Evolutionary conservation across 1,140 invertebrate genomes (phyloP).

Genomic region (Glossosoma conforme): DNA sequence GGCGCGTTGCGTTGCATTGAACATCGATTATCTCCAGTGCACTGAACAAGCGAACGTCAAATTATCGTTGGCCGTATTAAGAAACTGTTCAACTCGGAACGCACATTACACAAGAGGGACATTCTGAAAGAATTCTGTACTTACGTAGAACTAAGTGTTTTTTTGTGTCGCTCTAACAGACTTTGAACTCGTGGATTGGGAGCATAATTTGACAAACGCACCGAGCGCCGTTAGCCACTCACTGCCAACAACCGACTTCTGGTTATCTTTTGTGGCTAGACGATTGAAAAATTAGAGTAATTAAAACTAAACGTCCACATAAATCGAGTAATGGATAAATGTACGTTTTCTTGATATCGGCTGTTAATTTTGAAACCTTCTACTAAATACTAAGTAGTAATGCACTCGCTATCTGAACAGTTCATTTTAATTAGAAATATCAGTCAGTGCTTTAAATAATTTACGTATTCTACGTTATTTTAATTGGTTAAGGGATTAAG

Average conservation of each 20-base stretch:
- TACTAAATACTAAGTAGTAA: no score
- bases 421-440: no score
- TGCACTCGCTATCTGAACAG: no score
- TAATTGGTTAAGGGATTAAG: no score
- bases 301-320: background rate
- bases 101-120: constrained; percentile 13
- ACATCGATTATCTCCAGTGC: constrained; percentile 15
- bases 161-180: constrained; percentile 21
- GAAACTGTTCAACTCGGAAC: constrained; percentile 21
- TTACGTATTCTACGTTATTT: no score
- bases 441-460: no score
- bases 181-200: constrained; percentile 11
- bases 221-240: no score
- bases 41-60: constrained; percentile 13
- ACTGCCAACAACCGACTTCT: background rate
- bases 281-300: no score
- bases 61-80: constrained; percentile 26
- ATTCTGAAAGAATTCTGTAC: constrained; percentile 21
- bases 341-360: no score
- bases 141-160: constrained; percentile 21
- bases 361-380: no score
- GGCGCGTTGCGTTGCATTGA: no score
- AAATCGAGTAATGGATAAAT: no score
- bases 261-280: background rate
- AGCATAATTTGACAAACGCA: constrained; percentile 14